phyloP scores from a whole-genome alignment of 1,140 invertebrate species.

The Anoplophora glabripennis region DNA sequence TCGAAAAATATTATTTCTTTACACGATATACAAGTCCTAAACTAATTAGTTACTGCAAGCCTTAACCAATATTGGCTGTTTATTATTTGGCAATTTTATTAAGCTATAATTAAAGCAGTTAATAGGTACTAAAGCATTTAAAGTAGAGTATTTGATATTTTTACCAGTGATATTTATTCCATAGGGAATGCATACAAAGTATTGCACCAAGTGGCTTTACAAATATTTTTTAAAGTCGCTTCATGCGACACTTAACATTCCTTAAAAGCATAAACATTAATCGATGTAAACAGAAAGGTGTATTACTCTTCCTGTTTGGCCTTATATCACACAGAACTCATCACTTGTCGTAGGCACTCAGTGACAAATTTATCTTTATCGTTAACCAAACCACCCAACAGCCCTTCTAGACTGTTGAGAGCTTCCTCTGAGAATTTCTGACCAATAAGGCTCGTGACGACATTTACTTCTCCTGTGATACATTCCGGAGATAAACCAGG shows the following conservation, averaged over 20 bases:
- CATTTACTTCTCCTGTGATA: slow-evolving; percentile 40
- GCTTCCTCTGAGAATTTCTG: slow-evolving; percentile 42
- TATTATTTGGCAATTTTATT: background rate
- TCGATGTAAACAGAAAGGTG: no score
- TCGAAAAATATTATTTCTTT: slow-evolving; percentile 13
- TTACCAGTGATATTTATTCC: no score
- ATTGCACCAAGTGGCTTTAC: no score
- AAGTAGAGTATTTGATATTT: no score
- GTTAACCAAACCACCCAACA: slow-evolving; percentile 31
- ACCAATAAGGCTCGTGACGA: slow-evolving; percentile 41
- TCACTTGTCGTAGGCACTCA: slow-evolving; percentile 41
- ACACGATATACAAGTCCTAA: slow-evolving; percentile 3
- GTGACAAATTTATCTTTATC: slow-evolving; percentile 43
- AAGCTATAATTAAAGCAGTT: background rate
- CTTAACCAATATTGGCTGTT: background rate
- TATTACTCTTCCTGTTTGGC: no score
- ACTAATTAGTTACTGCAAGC: background rate
- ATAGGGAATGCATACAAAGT: no score
- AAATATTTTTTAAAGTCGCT: no score
- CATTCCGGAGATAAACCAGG: slow-evolving; percentile 36
- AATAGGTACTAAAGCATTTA: no score
- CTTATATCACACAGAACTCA: slow-evolving; percentile 36
- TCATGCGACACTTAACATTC: no score
- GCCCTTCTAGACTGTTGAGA: slow-evolving; percentile 36
- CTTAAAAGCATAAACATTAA: no score